Evolutionary conservation across 2,888 invertebrate genomes (phyloP).

Genomic region (Pharmacophagus antenor): DNA sequence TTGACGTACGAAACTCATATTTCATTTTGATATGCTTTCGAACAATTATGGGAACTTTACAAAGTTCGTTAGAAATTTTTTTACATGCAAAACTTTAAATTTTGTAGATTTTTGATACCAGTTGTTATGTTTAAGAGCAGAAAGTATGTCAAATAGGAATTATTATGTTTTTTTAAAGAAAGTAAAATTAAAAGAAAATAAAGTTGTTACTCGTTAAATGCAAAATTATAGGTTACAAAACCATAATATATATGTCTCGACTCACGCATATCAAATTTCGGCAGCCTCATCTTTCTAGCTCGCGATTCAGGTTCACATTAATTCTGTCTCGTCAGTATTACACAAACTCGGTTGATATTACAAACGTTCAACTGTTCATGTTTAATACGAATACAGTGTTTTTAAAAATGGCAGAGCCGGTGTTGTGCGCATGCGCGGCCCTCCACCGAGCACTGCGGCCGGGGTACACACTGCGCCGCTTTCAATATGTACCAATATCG

Average conservation of each 20-base stretch:
- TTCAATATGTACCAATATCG: conserved; percentile 36
- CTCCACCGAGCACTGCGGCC: conserved; percentile 49
- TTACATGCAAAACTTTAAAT: no score
- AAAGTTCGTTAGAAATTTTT: no score
- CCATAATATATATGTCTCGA: conserved; percentile 34
- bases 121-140: no score
- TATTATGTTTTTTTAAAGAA: background rate
- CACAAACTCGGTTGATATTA: conserved; percentile 38
- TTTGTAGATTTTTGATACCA: no score
- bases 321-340: conserved; percentile 40
- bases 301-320: conserved; percentile 38
- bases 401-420: conserved; percentile 44
- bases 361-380: conserved; percentile 40
- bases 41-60: no score
- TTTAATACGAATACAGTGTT: conserved; percentile 46
- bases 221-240: conserved; percentile 31
- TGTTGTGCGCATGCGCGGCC: conserved; percentile 58
- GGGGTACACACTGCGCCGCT: conserved; percentile 35
- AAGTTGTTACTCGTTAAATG: no score
- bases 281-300: conserved; percentile 59
- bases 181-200: background rate
- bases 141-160: no score
- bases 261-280: conserved; percentile 66
- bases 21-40: no score
- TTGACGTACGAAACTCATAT: no score